A percentile compares a stretch with the other conserved stretches of the same genome.
These are phyloP conservation scores for Centropus bengalensis DNA, from an alignment of 2,113 vertebrate species.

Conservation along the genomic window DNA sequence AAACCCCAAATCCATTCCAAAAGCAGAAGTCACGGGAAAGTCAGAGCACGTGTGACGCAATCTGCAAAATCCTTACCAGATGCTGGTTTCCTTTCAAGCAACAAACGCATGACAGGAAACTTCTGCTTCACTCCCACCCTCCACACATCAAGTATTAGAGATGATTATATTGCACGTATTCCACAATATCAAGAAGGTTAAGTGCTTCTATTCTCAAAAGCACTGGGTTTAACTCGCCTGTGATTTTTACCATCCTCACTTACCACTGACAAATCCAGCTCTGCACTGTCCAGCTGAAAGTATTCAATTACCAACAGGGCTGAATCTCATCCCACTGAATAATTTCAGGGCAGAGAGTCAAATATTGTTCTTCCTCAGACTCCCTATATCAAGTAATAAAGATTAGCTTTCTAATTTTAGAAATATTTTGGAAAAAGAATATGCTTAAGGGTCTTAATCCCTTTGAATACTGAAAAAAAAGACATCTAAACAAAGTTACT, in stretches of 20 bases:
- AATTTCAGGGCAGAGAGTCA: not conserved
- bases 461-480: not conserved
- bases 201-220: not conserved
- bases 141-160: not conserved
- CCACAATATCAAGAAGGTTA: fast-evolving
- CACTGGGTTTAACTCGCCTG: not conserved
- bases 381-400: not conserved
- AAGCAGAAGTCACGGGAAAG: not conserved
- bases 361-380: not conserved
- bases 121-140: not conserved
- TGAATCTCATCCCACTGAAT: not conserved
- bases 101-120: not conserved
- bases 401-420: not conserved
- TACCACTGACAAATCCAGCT: not conserved
- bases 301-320: not conserved
- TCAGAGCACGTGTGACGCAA: not conserved
- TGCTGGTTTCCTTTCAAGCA: not conserved
- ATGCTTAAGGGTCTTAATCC: not conserved
- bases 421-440: not conserved
- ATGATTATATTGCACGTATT: not conserved
- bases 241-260: not conserved
- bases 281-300: not conserved
- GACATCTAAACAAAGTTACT: not conserved
- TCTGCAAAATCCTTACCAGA: not conserved
- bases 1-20: not conserved